A percentile compares a stretch with the other conserved stretches of the same genome.
phyloP scores from a whole-genome alignment of 2,797 vertebrate genomes.

The Tauraco hartlaubi region DNA sequence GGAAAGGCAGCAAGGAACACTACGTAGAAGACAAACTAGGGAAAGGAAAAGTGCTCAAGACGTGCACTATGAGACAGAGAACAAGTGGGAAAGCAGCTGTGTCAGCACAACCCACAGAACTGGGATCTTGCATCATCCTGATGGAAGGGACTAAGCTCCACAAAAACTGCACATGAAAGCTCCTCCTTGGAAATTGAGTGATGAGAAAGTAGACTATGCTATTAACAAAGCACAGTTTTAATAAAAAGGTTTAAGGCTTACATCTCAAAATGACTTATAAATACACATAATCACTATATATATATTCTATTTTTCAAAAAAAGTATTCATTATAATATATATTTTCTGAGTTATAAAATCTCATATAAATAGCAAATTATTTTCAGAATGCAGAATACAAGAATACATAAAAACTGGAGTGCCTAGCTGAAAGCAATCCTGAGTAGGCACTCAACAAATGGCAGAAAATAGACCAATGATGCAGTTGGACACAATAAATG shows the following conservation, averaged over 20 bases:
- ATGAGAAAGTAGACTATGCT: not conserved
- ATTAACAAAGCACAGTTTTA: slow-evolving; percentile 54
- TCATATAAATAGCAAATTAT: slow-evolving; percentile 49
- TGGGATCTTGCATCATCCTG: not conserved
- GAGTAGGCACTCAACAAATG: not conserved
- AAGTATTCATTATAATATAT: slow-evolving; percentile 42
- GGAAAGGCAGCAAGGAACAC: not conserved
- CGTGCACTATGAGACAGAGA: not conserved
- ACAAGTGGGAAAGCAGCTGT: not conserved
- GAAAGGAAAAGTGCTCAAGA: not conserved
- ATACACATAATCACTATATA: slow-evolving; percentile 9
- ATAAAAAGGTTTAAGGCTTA: slow-evolving; percentile 36
- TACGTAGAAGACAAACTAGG: not conserved
- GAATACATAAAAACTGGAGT: not conserved
- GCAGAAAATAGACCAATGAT: not conserved
- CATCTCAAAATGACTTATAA: slow-evolving; percentile 36
- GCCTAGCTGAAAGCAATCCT: not conserved
- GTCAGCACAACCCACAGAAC: not conserved
- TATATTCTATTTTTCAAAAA: slow-evolving; percentile 25
- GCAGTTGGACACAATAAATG: not conserved
- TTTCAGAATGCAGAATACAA: slow-evolving; percentile 7
- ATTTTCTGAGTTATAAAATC: slow-evolving; percentile 64
- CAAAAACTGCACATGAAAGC: not conserved
- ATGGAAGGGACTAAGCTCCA: not conserved
- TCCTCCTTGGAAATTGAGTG: not conserved